These are phyloP conservation scores for Leguminivora glycinivorella DNA, from an alignment of 1,140 invertebrate species.

Conservation along the genomic window DNA sequence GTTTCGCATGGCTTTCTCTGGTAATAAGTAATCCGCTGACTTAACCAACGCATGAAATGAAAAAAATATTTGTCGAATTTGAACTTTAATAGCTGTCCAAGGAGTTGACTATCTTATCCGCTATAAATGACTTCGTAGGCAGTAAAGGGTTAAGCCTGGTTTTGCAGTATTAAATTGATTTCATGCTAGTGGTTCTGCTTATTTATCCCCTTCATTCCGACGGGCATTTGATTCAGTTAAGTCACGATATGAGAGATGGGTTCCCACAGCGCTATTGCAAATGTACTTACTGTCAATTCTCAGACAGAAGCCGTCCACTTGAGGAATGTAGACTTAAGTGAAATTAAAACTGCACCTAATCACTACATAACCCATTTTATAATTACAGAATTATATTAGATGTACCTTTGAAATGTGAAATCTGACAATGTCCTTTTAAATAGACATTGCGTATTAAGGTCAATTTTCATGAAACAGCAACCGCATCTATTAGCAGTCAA, in stretches of 20 bases:
- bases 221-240: conserved; percentile 30
- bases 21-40: not conserved
- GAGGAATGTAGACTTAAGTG: not conserved
- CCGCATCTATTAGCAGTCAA: too few species aligned
- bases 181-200: conserved; percentile 32
- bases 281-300: conserved; percentile 19
- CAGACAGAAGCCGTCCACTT: not conserved
- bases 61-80: too few species aligned
- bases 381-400: not conserved
- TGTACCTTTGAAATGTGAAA: too few species aligned
- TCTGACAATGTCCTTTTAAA: too few species aligned
- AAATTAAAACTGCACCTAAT: conserved; percentile 6
- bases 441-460: too few species aligned
- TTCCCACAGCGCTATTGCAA: conserved; percentile 19
- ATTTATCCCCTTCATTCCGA: conserved; percentile 38
- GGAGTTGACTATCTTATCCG: too few species aligned
- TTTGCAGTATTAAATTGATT: conserved; percentile 45
- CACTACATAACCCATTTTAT: too few species aligned
- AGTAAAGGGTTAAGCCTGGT: too few species aligned
- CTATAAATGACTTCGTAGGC: too few species aligned
- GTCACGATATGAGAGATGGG: conserved; percentile 24
- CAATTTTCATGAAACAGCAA: too few species aligned
- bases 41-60: too few species aligned
- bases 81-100: too few species aligned
- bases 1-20: conserved; percentile 46